A percentile compares a stretch with the other conserved stretches of the same genome.
Conservation (phyloP, 2,113 vertebrate species). For the Aphelocoma coerulescens region DNA sequence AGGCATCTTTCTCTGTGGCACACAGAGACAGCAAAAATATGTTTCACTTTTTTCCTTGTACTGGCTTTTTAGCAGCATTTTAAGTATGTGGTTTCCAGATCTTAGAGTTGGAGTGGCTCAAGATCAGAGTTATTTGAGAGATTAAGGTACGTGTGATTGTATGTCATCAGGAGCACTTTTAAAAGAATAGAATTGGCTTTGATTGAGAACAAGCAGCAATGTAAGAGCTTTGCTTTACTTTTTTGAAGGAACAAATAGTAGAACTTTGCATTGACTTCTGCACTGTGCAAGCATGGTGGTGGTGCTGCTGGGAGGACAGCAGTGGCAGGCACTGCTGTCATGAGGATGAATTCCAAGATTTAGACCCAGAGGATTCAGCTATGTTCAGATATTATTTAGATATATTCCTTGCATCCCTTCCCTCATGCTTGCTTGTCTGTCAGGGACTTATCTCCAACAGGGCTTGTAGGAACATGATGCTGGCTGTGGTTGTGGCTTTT, state of each 20-base stretch:
- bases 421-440: background rate
- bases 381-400: background rate
- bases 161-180: background rate
- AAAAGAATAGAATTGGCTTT: background rate
- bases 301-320: background rate
- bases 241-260: background rate
- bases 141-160: background rate
- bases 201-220: background rate
- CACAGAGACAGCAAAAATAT: background rate
- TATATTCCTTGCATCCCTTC: background rate
- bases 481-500: background rate
- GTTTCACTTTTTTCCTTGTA: background rate
- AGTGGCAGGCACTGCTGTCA: background rate
- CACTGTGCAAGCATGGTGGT: rapidly evolving
- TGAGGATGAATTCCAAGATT: rapidly evolving
- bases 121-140: background rate
- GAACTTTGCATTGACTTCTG: background rate
- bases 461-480: background rate
- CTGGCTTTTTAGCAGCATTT: background rate
- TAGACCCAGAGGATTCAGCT: background rate
- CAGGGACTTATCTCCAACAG: background rate
- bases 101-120: background rate
- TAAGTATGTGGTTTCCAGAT: background rate
- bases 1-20: background rate
- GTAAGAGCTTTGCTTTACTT: background rate